Evolutionary conservation across 2,113 vertebrate species (phyloP), one percentile per base, ranked within the genome.

Genomic region (Stigmatopora argus): DNA sequence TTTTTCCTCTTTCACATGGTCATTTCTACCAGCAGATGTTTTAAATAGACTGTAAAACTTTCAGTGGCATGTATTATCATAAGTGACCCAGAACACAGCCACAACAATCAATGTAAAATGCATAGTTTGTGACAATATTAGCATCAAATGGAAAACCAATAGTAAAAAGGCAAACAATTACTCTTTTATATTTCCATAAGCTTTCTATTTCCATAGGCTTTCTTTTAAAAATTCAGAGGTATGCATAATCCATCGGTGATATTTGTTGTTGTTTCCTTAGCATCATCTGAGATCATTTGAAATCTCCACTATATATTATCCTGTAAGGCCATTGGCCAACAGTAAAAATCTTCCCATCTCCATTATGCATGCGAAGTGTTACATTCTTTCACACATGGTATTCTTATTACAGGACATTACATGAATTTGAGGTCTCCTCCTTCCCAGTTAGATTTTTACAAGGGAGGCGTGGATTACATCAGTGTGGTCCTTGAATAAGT

Each of bases 401-500:
- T 61, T 21, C 19, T 23, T 21, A 19, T 15, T 67, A n/a, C 62
- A 51, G 72, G 60, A 62, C 66, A 62, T 60, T 47, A 26, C 65
- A 65, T 44, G 69, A 81, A 35, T 75, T 64, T 47, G n/a, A 63
- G 15, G 45, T 77, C 48, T 19, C 64, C 61, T 67, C 63, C 5
- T 69, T 64, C 65, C 41, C 60, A 49, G 72, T 78, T 69, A 9
- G 60, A 57, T 65, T 81, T 79, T 80, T 78, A 71, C 15, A 19
- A 58, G 61, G 59, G 73, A 65, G 75, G 65, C 57, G 78, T 78
- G 75, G 71, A 81, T 82, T 81, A 80, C 82, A 84, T 87, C 85
- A 81, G 75, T 66, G 83, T 71, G 77, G 83, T 77, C 70, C 80
- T 77, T 83, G 75, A 88, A 85, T 82, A 79, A 84, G 82, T 60